Percentiles rank a stretch among this genome's conserved stretches.
Evolutionary conservation across 2,113 vertebrate genomes (phyloP).

Genomic region (Gnathonemus longibarbis): DNA sequence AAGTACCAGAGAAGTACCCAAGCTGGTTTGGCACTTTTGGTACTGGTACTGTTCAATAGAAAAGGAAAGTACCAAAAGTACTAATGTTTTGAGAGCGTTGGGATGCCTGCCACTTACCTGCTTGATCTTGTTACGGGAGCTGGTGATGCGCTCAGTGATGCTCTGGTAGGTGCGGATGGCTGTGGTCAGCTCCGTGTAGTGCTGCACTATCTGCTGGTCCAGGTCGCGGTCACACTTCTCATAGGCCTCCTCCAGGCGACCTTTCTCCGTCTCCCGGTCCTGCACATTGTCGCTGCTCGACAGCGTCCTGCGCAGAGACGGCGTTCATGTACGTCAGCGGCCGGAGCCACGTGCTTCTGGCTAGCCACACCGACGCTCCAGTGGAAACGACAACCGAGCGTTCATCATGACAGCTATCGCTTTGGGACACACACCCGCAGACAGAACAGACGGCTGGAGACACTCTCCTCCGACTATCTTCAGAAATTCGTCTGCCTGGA

Average conservation of each 20-base stretch:
- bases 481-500: not conserved
- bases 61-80: too few species aligned
- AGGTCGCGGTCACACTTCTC: conserved; percentile 87
- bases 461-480: not conserved
- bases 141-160: conserved; percentile 97
- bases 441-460: not conserved
- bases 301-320: conserved; percentile 64
- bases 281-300: conserved; percentile 89
- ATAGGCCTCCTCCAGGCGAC: conserved; percentile 89
- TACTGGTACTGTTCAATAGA: too few species aligned
- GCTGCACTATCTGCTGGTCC: conserved; percentile 88
- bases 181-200: conserved; percentile 90
- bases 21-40: too few species aligned
- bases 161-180: conserved; percentile 97
- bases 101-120: conserved; percentile 59
- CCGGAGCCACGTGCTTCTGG: not conserved
- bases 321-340: not conserved
- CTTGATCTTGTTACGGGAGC: conserved; percentile 91
- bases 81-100: not conserved
- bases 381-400: not conserved
- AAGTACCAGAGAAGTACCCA: too few species aligned
- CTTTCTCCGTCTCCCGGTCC: conserved; percentile 89
- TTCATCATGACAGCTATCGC: not conserved
- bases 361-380: not conserved
- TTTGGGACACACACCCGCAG: not conserved